Conservation (phyloP, 2,113 vertebrate species). For the Phylloscopus trochiloides region DNA sequence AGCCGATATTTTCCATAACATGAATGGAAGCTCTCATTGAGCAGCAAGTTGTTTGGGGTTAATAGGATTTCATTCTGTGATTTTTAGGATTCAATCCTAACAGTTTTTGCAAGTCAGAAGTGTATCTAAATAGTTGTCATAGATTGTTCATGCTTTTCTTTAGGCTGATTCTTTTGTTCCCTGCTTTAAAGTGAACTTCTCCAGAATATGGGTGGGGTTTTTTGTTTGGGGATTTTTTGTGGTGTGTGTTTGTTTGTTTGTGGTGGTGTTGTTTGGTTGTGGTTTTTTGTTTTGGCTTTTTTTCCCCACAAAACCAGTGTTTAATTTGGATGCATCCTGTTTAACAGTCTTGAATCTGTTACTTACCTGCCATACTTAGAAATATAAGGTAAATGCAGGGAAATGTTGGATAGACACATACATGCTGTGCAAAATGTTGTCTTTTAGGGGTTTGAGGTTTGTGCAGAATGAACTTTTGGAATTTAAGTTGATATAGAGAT, state of each 20-base stretch:
- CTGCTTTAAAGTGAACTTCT: neutral
- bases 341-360: neutral
- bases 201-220: neutral
- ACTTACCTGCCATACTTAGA: neutral
- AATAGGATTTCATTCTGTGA: neutral
- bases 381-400: neutral
- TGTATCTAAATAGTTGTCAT: neutral
- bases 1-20: neutral
- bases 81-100: neutral
- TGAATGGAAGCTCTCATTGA: neutral
- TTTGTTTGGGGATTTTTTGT: too few species aligned
- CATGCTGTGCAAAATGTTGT: neutral
- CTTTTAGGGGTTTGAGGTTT: neutral
- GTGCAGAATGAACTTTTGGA: neutral
- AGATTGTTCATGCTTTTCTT: neutral
- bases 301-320: neutral
- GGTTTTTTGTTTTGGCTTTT: neutral
- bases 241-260: too few species aligned
- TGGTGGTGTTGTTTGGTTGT: too few species aligned
- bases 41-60: neutral
- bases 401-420: neutral
- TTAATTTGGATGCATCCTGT: neutral
- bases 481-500: neutral
- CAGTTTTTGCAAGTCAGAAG: neutral
- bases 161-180: neutral